Evolutionary conservation across 2,888 invertebrate species (phyloP).

Genomic region (Xanthostigma xanthostigma): DNA sequence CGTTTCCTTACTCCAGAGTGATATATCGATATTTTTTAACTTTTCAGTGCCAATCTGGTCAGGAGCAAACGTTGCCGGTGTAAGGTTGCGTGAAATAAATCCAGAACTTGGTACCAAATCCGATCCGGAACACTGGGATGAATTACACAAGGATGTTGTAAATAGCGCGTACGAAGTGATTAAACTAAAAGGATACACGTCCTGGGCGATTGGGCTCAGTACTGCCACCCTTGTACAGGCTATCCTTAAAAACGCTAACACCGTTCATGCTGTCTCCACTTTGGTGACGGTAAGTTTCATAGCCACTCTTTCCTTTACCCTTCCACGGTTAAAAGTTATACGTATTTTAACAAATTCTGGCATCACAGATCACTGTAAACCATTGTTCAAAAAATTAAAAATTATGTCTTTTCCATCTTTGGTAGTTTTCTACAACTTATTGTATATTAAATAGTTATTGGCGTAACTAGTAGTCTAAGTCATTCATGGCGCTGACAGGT

Average conservation of each 20-base stretch:
- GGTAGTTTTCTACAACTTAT: no score
- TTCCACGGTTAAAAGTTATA: no score
- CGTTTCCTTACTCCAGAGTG: no score
- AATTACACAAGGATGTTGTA: slow-evolving; percentile 69
- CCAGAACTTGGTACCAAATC: slow-evolving; percentile 52
- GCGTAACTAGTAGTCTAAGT: no score
- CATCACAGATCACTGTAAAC: no score
- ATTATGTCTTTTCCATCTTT: no score
- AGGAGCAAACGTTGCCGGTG: slow-evolving; percentile 83
- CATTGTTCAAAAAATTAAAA: no score
- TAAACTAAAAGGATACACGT: slow-evolving; percentile 77
- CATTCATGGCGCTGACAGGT: no score
- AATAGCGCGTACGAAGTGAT: slow-evolving; percentile 80
- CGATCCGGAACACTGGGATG: slow-evolving; percentile 66
- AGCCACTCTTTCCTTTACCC: neutral
- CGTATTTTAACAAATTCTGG: no score
- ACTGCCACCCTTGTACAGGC: slow-evolving; percentile 54
- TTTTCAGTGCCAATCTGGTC: slow-evolving; percentile 79
- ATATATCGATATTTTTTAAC: slow-evolving; percentile 10
- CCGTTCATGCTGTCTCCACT: slow-evolving; percentile 67
- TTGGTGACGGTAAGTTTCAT: slow-evolving; percentile 46
- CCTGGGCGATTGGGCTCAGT: slow-evolving; percentile 80
- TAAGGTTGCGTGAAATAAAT: slow-evolving; percentile 63
- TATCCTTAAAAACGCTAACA: slow-evolving; percentile 55
- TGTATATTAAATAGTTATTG: no score